A percentile compares a stretch with the other conserved stretches of the same genome.
Conservation (phyloP, 1,140 invertebrate genomes). For the Sipha flava region DNA sequence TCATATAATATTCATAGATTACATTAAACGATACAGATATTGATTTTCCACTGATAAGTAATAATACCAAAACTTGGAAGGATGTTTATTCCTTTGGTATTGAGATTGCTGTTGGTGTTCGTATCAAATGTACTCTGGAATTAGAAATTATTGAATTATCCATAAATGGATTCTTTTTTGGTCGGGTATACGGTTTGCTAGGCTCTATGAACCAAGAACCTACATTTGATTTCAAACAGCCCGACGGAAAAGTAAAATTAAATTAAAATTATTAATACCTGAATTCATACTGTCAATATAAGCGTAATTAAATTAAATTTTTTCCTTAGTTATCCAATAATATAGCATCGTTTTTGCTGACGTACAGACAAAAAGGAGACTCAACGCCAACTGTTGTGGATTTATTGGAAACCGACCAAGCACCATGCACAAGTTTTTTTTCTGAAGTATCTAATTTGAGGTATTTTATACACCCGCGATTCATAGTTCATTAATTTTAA, state of each 20-base stretch:
- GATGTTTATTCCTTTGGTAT: conserved; percentile 42
- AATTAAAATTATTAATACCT: background rate
- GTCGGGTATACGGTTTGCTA: conserved; percentile 71
- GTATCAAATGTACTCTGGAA: conserved; percentile 48
- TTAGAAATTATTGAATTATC: conserved; percentile 55
- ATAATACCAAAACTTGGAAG: conserved; percentile 45
- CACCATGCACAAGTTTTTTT: background rate
- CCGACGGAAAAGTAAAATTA: conserved; percentile 57
- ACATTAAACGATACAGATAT: background rate
- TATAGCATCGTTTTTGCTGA: background rate
- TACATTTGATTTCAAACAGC: conserved; percentile 66
- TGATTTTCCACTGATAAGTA: conserved; percentile 42
- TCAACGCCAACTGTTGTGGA: background rate
- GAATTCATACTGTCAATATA: background rate
- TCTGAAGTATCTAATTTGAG: background rate
- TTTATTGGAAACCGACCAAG: background rate
- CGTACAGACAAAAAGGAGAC: background rate
- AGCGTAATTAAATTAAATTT: background rate
- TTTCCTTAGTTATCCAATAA: background rate
- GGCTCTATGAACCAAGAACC: conserved; percentile 82
- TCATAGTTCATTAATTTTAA: background rate
- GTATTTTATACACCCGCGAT: background rate
- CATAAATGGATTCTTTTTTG: conserved; percentile 68
- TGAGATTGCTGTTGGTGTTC: conserved; percentile 44
- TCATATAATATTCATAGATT: background rate